Base-by-base conservation (phyloP, 1,140 invertebrate species). In the Drosophila punjabiensis region DNA sequence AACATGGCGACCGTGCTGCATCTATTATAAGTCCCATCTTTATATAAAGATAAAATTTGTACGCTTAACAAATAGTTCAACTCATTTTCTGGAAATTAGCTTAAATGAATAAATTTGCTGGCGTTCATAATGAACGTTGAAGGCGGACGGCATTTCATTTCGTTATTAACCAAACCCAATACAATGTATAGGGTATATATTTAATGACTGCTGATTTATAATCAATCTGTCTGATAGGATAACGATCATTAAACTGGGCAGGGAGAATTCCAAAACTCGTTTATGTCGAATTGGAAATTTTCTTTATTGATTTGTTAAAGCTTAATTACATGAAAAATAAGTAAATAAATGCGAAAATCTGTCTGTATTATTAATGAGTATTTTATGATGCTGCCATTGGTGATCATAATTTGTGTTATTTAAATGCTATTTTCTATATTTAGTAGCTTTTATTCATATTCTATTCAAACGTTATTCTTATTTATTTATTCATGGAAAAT, bases 221-320 rank as follows among this genome's bases (percentile, higher is more conserved):
- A 55, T 69, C 16, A 48, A 56, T 56, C 53, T 56, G 37, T 33
- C 13, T 16, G 32, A 37, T 53, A 28, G 33, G 53, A 35, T 47
- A 60, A 60, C 52, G 70, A 74, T 60, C 67, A 41, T 61, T 74
- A 67, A 74, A 74, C 70, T 74, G 53, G 66, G 66, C 28, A 32
- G 45, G 4, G 5, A 28, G 20, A 47, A 32, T 39, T 32, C 5
- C 8, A 35, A 73, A 74, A 71, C 67, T 30, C 10, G 69, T 73
- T 69, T 52, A 43, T 69, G 35, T 11, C 13, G 47, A 71, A 39
- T 56, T 9, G 18, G 33, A 41, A 66, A 55, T 24, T 56, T 58
- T 30, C 33, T 37, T 58, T 50, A 71, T 48, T 71, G 69, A 59
- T 71, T 67, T 68, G 39, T 71, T 68, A 68, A 39, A 33, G 28